Evolutionary conservation across 2,113 vertebrate species (phyloP).

Genomic region (Anoplopoma fimbria): DNA sequence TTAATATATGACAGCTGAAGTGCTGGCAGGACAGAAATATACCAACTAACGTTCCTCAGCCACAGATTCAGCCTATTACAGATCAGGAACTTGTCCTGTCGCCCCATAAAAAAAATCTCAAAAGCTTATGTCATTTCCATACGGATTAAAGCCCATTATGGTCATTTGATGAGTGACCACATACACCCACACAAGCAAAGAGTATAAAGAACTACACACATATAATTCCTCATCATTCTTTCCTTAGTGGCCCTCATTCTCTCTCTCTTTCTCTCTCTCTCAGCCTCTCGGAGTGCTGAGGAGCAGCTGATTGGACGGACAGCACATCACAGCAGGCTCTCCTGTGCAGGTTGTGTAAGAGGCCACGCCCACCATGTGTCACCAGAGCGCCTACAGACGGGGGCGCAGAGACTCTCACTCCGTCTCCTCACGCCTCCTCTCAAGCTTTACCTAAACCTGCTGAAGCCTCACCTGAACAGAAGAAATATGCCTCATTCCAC

Average conservation of each 20-base stretch:
- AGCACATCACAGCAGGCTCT: slow-evolving; percentile 31
- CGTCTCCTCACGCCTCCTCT: slow-evolving; percentile 53
- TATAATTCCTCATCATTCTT: too few species aligned
- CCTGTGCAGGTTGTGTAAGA: slow-evolving; percentile 58
- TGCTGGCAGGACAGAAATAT: too few species aligned
- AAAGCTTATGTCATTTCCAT: not conserved
- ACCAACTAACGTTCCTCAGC: not conserved
- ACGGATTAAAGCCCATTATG: not conserved
- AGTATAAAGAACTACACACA: not conserved
- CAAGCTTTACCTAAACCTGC: too few species aligned
- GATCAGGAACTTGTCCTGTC: not conserved
- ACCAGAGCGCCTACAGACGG: slow-evolving; percentile 39
- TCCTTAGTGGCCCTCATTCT: too few species aligned
- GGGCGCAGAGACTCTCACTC: not conserved
- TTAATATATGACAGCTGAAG: too few species aligned
- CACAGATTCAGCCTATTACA: not conserved
- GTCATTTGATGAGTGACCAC: not conserved
- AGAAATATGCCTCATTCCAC: not conserved
- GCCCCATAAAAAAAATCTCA: not conserved
- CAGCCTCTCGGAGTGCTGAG: too few species aligned
- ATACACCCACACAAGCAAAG: too few species aligned
- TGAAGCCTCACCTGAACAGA: slow-evolving; percentile 29
- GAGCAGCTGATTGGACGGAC: slow-evolving; percentile 25
- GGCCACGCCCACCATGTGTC: slow-evolving; percentile 47
- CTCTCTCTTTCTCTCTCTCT: not conserved